These are phyloP conservation scores for Ophiothrix spiculata DNA, from an alignment of 35 echinoderm and acorn worm species.

Conservation along the genomic window DNA sequence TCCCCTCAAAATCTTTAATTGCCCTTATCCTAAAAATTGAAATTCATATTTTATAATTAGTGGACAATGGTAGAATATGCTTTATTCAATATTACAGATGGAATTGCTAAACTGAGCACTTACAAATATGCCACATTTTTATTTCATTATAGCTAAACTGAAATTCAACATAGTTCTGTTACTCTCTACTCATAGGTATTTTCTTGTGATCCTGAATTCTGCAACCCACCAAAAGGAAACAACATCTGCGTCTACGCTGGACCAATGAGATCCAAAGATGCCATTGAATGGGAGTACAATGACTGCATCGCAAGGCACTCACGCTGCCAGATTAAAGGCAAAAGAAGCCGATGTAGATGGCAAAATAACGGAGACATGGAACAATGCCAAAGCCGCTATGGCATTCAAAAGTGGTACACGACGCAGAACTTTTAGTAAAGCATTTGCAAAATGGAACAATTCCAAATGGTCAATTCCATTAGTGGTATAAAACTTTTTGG, in stretches of 20 bases:
- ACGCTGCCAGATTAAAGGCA: constrained; percentile 1
- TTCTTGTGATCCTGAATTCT: constrained; percentile 6
- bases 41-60: too few species aligned
- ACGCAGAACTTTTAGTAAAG: neutral
- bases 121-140: neutral
- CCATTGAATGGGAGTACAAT: constrained; percentile 6
- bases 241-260: neutral
- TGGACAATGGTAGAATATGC: too few species aligned
- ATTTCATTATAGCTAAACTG: too few species aligned
- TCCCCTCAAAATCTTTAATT: too few species aligned
- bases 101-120: neutral
- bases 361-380: constrained; percentile 36
- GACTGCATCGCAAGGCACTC: constrained; percentile 50
- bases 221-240: neutral
- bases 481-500: too few species aligned
- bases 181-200: too few species aligned
- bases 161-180: too few species aligned
- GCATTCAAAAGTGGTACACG: neutral
- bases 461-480: too few species aligned
- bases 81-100: neutral
- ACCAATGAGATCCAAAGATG: neutral
- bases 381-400: constrained; percentile 2
- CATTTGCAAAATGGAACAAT: too few species aligned
- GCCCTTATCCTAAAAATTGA: too few species aligned
- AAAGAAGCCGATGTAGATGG: constrained; percentile 34